Evolutionary conservation across 2,797 vertebrate genomes (phyloP).

Genomic region (Protosalanx chinensis): DNA sequence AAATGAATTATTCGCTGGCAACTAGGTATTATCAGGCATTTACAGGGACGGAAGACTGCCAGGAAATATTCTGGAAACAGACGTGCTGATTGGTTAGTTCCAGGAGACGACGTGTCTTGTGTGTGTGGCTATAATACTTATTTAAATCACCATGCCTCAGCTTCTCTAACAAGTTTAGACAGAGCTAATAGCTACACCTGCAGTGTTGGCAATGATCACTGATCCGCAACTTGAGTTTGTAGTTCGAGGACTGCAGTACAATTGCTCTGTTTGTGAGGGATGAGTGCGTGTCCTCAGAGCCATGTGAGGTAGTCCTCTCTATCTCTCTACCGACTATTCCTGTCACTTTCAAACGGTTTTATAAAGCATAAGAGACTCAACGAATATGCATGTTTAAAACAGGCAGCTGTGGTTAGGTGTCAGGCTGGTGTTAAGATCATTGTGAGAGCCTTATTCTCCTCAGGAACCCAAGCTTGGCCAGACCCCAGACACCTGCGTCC

Average conservation of each 20-base stretch:
- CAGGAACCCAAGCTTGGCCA: slow-evolving; percentile 63
- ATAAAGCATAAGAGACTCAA: no score
- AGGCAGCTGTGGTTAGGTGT: neutral
- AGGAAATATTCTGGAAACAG: slow-evolving; percentile 39
- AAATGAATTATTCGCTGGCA: slow-evolving; percentile 63
- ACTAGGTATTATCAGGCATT: slow-evolving; percentile 53
- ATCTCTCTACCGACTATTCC: no score
- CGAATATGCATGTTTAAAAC: neutral
- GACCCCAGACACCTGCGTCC: slow-evolving; percentile 36
- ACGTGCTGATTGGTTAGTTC: slow-evolving; percentile 47
- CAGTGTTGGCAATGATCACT: neutral
- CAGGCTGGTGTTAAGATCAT: neutral
- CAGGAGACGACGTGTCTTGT: slow-evolving; percentile 33
- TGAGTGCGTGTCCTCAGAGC: no score
- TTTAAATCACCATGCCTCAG: slow-evolving; percentile 22
- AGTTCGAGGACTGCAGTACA: neutral
- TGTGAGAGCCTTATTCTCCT: slow-evolving; percentile 30
- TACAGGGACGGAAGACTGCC: slow-evolving; percentile 42
- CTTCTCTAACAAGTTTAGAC: slow-evolving; percentile 25
- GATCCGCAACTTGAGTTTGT: neutral
- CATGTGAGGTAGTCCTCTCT: no score
- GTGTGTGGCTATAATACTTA: slow-evolving; percentile 42
- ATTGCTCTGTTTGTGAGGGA: neutral
- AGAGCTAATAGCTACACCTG: neutral
- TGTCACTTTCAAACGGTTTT: no score